Conservation (phyloP, 2,113 vertebrate genomes). For the Burhinus oedicnemus region DNA sequence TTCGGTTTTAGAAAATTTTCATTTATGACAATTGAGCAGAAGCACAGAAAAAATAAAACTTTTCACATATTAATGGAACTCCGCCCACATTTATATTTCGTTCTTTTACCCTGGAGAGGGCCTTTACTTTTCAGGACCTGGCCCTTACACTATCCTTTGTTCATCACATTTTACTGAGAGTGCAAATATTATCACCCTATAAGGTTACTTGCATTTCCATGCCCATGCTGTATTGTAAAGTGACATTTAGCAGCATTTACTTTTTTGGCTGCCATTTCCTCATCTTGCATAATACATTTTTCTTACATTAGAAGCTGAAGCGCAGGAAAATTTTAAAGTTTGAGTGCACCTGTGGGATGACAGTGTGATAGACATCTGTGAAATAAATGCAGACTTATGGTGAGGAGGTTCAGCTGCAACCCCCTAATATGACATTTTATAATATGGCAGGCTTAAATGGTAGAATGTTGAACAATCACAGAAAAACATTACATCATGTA, state of each 20-base stretch:
- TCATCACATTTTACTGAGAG: not conserved
- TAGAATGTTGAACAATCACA: slow-evolving; percentile 54
- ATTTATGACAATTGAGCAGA: not conserved
- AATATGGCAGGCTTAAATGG: slow-evolving; percentile 8
- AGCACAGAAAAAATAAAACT: not conserved
- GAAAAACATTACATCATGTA: slow-evolving; percentile 31
- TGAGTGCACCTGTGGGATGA: slow-evolving; percentile 27
- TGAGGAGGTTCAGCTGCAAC: slow-evolving; percentile 14
- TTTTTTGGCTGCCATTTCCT: slow-evolving; percentile 61
- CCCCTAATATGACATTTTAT: slow-evolving; percentile 55
- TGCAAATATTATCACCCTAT: not conserved
- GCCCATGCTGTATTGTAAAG: slow-evolving; percentile 27
- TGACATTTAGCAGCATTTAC: slow-evolving; percentile 61
- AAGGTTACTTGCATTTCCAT: slow-evolving; percentile 40
- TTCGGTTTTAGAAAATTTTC: not conserved
- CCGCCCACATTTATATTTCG: not conserved
- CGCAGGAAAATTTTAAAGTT: slow-evolving; percentile 23
- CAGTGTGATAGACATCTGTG: slow-evolving; percentile 47
- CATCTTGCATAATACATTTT: slow-evolving; percentile 64
- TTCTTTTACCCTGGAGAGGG: not conserved
- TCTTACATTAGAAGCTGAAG: slow-evolving; percentile 53
- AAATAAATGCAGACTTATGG: slow-evolving; percentile 50
- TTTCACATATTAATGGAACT: not conserved
- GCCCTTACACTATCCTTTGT: not conserved
- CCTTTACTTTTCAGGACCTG: not conserved